These are phyloP conservation scores for Muscicapa striata DNA, from an alignment of 2,797 vertebrate genomes.

Conservation along the genomic window DNA sequence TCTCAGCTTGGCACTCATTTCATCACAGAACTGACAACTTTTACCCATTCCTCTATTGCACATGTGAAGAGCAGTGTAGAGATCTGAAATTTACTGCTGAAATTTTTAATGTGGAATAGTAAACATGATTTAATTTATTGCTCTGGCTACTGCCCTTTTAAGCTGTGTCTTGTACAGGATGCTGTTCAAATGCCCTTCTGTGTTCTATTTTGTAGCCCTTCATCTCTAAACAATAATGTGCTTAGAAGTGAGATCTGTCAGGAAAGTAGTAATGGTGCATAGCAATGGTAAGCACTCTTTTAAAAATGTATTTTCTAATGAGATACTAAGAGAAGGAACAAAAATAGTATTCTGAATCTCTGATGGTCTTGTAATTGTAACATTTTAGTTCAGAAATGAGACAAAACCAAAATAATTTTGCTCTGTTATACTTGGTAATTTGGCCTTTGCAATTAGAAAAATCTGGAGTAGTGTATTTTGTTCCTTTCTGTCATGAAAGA, in stretches of 20 bases:
- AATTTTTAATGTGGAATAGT: neutral
- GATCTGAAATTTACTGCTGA: neutral
- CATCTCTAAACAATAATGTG: neutral
- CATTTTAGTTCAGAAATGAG: slow-evolving; percentile 2
- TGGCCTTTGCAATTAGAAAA: neutral
- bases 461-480: neutral
- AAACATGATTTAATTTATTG: neutral
- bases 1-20: neutral
- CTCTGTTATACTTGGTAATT: slow-evolving; percentile 34
- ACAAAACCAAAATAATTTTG: neutral
- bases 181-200: neutral
- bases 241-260: neutral
- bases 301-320: neutral
- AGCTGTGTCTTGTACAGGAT: neutral
- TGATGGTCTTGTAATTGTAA: neutral
- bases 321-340: neutral
- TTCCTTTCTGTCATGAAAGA: neutral
- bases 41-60: neutral
- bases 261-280: neutral
- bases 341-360: neutral
- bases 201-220: neutral
- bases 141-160: neutral
- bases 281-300: neutral
- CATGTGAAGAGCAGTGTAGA: neutral
- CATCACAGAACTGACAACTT: neutral